Base-by-base conservation (phyloP, 2,797 vertebrate genomes). In the Micromesistius poutassou region DNA sequence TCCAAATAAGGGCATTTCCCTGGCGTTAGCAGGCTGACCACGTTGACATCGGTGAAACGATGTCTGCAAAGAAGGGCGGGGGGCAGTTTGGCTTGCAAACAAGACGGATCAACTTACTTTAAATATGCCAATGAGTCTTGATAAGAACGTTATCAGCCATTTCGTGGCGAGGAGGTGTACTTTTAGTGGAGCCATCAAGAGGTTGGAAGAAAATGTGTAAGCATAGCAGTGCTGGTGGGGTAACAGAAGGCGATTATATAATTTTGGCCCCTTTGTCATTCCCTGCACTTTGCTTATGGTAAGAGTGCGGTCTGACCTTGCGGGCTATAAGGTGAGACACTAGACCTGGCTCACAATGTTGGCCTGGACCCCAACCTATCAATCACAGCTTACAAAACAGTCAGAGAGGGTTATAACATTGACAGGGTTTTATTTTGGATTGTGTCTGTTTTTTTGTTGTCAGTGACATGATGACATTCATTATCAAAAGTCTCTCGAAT, bases 1-100 rank as follows among this genome's bases (percentile, higher is more conserved):
- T 88, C 89, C 84, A 90, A 90, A 92, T 90, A 81, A 88, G 86
- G 87, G 86, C 72, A 73, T 77, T 83, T 83, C 50, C 76, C 50
- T n/a, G 62, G 68, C 81, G 87, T 91, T 85, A 85, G 80, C 77
- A 89, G 81, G 81, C 78, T 71, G 76, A 84, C 36, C 80, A 50
- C 30, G 72, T 81, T 78, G 81, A 85, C 84, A 77, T 81, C 79
- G 83, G 72, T 81, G 86, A 87, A 79, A 87, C 76, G 16, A 68
- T 28, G 38, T 77, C 25, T 2, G 35, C 46, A 4, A 16, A n/a
- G 30, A n/a, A 28, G 16, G 19, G 46, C 16, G 19, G 42, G 42
- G 42, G 42, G 42, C 2, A 0, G 71, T 30, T 28, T 71, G 25
- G 68, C 68, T 71, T 71, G 13, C 68, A 71, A 70, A 70, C 66